Evolutionary conservation across 1,140 invertebrate genomes (phyloP).

Genomic region (Pachyrhynchus sulphureomaculatus): DNA sequence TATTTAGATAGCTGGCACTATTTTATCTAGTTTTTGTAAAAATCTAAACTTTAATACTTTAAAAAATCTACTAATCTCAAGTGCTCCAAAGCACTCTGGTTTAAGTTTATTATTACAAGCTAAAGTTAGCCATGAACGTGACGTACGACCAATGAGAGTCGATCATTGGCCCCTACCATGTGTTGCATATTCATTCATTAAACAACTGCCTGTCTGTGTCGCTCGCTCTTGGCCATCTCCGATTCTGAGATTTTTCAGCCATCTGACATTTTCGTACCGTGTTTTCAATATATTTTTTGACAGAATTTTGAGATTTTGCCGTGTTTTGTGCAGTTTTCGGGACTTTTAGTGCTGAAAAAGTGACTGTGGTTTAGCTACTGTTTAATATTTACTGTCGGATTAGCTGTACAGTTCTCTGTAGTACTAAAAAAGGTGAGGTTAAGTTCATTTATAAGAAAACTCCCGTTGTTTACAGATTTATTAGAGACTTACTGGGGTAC

Average conservation of each 20-base stretch:
- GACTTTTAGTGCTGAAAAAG: constrained; percentile 6
- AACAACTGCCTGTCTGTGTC: constrained; percentile 15
- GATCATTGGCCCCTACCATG: constrained; percentile 14
- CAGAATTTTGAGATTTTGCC: not conserved
- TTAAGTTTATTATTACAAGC: not conserved
- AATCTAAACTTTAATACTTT: not conserved
- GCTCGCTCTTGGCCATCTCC: constrained; percentile 18
- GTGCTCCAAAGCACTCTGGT: not conserved
- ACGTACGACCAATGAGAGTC: constrained; percentile 21
- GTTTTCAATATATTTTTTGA: not conserved
- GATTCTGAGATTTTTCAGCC: constrained; percentile 9
- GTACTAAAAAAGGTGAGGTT: constrained; percentile 18
- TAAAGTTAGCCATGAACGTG: constrained; percentile 25
- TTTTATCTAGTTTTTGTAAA: no score
- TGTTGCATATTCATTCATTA: constrained; percentile 25
- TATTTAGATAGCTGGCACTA: no score
- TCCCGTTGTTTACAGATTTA: constrained; percentile 15
- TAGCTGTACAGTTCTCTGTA: not conserved
- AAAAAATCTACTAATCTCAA: not conserved
- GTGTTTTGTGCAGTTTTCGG: not conserved
- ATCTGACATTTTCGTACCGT: constrained; percentile 19
- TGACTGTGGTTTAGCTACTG: not conserved
- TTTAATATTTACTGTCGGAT: constrained; percentile 1
- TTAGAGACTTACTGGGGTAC: not conserved
- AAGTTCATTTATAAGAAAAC: constrained; percentile 6